Evolutionary conservation across 2,797 vertebrate species (phyloP).

Genomic region (Arnoldichthys spilopterus): DNA sequence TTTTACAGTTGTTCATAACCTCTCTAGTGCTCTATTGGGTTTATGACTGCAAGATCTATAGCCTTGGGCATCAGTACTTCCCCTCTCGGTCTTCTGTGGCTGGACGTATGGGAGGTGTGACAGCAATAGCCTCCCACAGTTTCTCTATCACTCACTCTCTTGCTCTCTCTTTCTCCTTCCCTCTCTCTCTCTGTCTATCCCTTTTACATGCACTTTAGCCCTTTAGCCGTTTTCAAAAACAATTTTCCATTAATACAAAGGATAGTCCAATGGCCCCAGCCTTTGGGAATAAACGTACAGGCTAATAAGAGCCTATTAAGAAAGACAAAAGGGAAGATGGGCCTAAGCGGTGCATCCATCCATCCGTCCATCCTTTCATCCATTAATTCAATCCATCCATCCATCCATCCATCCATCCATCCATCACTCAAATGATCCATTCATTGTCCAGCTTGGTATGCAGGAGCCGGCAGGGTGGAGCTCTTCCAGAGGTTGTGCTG

Average conservation of each 20-base stretch:
- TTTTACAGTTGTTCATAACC: not conserved
- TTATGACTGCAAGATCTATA: not conserved
- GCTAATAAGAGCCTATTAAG: constrained; percentile 25
- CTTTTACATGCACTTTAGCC: not conserved
- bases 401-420: not conserved
- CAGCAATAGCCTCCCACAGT: not conserved
- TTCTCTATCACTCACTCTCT: too few species aligned
- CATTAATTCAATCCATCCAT: not conserved
- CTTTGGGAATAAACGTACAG: constrained; percentile 22
- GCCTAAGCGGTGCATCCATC: constrained; percentile 15
- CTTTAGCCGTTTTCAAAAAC: not conserved
- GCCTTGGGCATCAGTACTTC: constrained; percentile 36
- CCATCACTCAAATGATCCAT: not conserved
- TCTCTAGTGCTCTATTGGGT: not conserved
- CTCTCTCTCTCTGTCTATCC: constrained; percentile 12
- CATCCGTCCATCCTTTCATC: not conserved
- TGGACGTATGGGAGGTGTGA: not conserved
- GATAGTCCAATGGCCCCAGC: constrained; percentile 6
- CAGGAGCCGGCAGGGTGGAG: constrained; percentile 10
- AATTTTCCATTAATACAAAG: not conserved
- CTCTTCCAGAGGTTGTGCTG: constrained; percentile 23
- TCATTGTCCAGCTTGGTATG: constrained; percentile 24
- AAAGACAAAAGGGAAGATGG: constrained; percentile 8
- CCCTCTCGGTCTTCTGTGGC: constrained; percentile 25
- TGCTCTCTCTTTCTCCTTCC: not conserved